Percentiles rank a stretch among this genome's conserved stretches.
Conservation (phyloP, 1,140 invertebrate species). For the Cyphomyrmex costatus region DNA sequence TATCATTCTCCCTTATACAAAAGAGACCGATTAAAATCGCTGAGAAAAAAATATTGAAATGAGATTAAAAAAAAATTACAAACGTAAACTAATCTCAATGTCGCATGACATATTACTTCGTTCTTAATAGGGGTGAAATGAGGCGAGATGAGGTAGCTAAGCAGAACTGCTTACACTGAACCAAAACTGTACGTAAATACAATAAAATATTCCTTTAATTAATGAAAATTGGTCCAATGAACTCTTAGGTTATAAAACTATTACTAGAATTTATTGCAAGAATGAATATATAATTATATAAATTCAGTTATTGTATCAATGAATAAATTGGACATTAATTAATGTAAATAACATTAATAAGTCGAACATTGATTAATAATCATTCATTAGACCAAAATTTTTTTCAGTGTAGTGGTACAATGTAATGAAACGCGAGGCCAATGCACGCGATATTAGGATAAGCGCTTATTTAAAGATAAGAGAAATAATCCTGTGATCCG, state of each 20-base stretch:
- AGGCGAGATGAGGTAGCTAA: conserved; percentile 39
- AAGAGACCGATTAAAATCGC: background rate
- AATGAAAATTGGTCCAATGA: too few relatives aligned
- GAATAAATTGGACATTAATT: too few relatives aligned
- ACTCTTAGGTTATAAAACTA: too few relatives aligned
- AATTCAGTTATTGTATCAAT: too few relatives aligned
- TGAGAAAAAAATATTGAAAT: conserved; percentile 17
- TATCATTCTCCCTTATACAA: background rate
- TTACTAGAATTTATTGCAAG: too few relatives aligned
- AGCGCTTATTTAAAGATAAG: conserved; percentile 15
- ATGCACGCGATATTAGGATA: conserved; percentile 24
- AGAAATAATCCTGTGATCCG: background rate
- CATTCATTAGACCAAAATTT: too few relatives aligned
- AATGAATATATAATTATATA: too few relatives aligned
- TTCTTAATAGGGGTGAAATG: conserved; percentile 8
- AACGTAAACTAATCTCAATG: conserved; percentile 9
- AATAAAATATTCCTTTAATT: too few relatives aligned
- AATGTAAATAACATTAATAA: too few relatives aligned
- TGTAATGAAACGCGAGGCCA: conserved; percentile 29
- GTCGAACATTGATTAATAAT: too few relatives aligned
- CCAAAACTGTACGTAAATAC: too few relatives aligned
- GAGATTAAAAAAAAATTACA: background rate
- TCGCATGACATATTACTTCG: background rate
- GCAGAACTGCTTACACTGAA: conserved; percentile 1
- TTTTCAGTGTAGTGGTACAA: conserved; percentile 23